phyloP scores from a whole-genome alignment of 1,140 invertebrate genomes.

The Subanguina moxae region DNA sequence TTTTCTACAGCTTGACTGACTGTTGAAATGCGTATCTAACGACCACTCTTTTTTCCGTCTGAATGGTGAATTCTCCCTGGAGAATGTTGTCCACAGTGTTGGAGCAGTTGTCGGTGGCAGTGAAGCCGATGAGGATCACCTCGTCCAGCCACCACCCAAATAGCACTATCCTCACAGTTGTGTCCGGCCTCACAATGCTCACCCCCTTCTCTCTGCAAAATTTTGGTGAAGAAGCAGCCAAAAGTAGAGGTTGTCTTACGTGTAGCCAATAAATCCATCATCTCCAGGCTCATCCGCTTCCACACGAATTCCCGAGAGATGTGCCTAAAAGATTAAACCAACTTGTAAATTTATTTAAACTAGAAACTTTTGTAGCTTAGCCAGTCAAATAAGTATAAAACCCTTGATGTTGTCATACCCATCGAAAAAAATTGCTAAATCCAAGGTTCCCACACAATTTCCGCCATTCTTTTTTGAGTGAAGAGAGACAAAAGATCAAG shows the following conservation, averaged over 20 bases:
- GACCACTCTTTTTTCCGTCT: conserved; percentile 49
- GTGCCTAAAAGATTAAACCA: too few relatives aligned
- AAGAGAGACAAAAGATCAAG: too few relatives aligned
- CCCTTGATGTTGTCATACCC: too few relatives aligned
- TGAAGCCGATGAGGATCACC: conserved; percentile 45
- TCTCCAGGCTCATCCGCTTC: conserved; percentile 47
- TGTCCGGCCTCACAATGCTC: conserved; percentile 46
- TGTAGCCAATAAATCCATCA: conserved; percentile 49
- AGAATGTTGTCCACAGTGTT: conserved; percentile 30
- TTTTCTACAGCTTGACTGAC: neutral
- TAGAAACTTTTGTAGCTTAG: too few relatives aligned
- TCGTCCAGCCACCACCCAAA: conserved; percentile 51
- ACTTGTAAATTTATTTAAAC: too few relatives aligned
- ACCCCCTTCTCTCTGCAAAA: conserved; percentile 48
- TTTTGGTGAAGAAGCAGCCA: neutral
- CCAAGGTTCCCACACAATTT: too few relatives aligned
- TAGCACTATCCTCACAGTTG: conserved; percentile 40
- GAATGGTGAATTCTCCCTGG: conserved; percentile 49
- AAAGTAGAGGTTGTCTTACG: conserved; percentile 28
- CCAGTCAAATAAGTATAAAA: too few relatives aligned
- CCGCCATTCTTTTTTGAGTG: too few relatives aligned
- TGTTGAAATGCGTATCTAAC: conserved; percentile 38
- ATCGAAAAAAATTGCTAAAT: too few relatives aligned
- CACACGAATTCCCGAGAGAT: conserved; percentile 45
- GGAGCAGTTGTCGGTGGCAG: conserved; percentile 45